These are phyloP conservation scores for Maniola jurtina DNA, from an alignment of 1,140 invertebrate genomes.

Conservation along the genomic window DNA sequence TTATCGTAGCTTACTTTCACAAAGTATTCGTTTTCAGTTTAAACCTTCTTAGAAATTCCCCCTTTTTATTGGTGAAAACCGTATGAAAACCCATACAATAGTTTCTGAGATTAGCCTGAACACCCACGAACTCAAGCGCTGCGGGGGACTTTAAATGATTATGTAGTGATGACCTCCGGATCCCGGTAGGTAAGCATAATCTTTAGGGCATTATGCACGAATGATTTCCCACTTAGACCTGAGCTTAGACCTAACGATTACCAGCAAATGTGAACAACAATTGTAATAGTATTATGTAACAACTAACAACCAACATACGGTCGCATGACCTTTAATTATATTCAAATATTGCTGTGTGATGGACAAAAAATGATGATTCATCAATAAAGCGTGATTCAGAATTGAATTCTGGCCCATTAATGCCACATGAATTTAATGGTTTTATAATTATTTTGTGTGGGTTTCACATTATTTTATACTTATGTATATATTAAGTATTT, in stretches of 20 bases:
- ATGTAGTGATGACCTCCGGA: no score
- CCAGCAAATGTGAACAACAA: neutral
- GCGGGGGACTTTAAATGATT: neutral
- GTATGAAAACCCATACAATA: no score
- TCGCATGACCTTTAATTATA: constrained; percentile 13
- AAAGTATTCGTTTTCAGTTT: no score
- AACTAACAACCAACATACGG: neutral
- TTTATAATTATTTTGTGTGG: neutral
- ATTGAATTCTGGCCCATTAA: neutral
- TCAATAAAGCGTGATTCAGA: constrained; percentile 10
- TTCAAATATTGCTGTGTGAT: constrained; percentile 7
- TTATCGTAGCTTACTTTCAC: no score
- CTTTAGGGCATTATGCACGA: neutral
- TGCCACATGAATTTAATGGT: neutral
- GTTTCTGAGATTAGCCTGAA: no score
- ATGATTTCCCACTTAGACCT: neutral
- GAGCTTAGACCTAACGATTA: neutral
- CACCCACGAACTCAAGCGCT: no score
- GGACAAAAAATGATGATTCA: constrained; percentile 12
- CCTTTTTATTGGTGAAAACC: no score
- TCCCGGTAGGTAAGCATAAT: no score
- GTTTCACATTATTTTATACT: neutral
- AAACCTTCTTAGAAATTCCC: no score
- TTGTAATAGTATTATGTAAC: neutral
- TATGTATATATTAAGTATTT: neutral